Conservation (phyloP, 2,888 invertebrate genomes). For the Ceramica pisi region DNA sequence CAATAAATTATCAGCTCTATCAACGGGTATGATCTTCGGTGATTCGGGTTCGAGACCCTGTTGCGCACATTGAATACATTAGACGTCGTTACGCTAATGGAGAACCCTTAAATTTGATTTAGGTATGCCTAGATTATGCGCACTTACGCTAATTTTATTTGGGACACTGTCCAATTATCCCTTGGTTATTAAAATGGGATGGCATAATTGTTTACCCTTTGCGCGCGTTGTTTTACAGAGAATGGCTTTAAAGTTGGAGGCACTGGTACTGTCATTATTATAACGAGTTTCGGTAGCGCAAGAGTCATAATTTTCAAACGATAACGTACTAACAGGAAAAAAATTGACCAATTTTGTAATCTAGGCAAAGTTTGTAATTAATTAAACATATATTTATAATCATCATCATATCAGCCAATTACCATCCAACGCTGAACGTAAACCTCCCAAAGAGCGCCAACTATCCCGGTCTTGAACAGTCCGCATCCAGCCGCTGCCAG, state of each 20-base stretch:
- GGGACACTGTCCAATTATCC: conserved; percentile 21
- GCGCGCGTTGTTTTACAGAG: not conserved
- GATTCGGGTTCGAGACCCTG: conserved; percentile 36
- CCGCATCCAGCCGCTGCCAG: too few species aligned
- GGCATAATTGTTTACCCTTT: conserved; percentile 6
- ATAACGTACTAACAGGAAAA: too few species aligned
- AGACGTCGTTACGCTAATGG: conserved; percentile 52
- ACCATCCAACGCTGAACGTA: too few species aligned
- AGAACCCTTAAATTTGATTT: conserved; percentile 50
- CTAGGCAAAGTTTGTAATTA: too few species aligned
- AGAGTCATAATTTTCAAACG: too few species aligned
- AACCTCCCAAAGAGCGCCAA: too few species aligned
- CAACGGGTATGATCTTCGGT: conserved; percentile 34
- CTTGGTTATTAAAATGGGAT: not conserved
- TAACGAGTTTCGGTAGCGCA: too few species aligned
- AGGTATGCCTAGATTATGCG: conserved; percentile 36
- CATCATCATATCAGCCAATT: too few species aligned
- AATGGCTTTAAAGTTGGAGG: not conserved
- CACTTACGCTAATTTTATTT: conserved; percentile 39
- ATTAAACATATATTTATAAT: too few species aligned
- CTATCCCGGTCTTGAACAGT: too few species aligned
- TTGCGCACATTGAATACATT: conserved; percentile 55
- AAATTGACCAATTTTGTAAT: too few species aligned
- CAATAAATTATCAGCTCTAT: conserved; percentile 45
- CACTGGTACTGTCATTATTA: too few species aligned